Evolutionary conservation across 2,113 vertebrate genomes (phyloP).

Genomic region (Nothocercus nigrocapillus): DNA sequence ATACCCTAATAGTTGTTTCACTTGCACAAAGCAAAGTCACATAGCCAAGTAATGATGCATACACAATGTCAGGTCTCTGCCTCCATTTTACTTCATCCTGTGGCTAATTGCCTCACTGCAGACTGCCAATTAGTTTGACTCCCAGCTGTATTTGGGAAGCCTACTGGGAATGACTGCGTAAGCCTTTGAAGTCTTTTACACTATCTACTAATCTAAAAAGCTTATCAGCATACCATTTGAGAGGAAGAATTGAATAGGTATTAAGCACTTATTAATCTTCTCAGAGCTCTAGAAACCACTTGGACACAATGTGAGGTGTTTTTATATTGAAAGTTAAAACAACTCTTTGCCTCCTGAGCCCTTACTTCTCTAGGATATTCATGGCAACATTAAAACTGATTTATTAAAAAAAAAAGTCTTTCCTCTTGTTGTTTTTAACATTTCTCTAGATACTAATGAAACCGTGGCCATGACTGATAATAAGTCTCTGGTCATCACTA

Average conservation of each 20-base stretch:
- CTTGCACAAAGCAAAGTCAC: constrained; percentile 3
- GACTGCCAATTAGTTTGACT: constrained; percentile 43
- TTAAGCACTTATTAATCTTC: constrained; percentile 12
- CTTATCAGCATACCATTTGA: background rate
- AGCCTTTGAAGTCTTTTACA: constrained; percentile 55
- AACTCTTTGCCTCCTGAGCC: background rate
- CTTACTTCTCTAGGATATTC: background rate
- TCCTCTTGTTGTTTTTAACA: background rate
- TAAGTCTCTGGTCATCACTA: background rate
- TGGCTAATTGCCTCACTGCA: constrained; percentile 29
- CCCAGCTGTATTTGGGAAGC: constrained; percentile 22
- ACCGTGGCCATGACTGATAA: background rate
- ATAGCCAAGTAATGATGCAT: constrained; percentile 12
- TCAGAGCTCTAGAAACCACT: background rate
- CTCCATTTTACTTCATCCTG: constrained; percentile 31
- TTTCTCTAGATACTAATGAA: background rate
- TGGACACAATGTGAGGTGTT: background rate
- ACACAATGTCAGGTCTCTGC: background rate
- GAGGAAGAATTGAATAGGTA: constrained; percentile 33
- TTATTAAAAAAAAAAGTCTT: background rate
- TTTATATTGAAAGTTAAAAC: background rate
- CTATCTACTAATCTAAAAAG: constrained; percentile 55
- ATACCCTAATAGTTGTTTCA: background rate
- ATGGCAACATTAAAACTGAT: background rate
- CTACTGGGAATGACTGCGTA: background rate